Evolutionary conservation across 2,113 vertebrate species (phyloP), one percentile per base, ranked within the genome.

Genomic region (Tamias sibiricus): DNA sequence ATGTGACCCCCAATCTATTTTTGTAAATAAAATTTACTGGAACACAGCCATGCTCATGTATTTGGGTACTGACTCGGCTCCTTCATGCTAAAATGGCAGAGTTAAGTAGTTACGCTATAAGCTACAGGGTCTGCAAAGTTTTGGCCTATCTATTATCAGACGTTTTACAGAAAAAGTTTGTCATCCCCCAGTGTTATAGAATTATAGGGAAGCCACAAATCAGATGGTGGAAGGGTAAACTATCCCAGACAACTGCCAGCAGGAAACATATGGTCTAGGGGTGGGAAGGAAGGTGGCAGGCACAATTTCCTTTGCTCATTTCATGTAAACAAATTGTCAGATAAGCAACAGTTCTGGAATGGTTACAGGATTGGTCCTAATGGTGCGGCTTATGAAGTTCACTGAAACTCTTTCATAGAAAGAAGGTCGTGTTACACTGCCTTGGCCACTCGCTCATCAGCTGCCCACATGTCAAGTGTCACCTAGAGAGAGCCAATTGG

Each of bases 391-490:
- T 77, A 52, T 1, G 49, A 72, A n/a, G 54, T 88, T 84, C n/a
- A 5, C 20, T n/a, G 86, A 92, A 94, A 89, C 3, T 79, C 92
- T 89, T 64, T 80, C 80, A 87, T 66, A 35, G 26, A 96, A 96
- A 77, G 28, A 8, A 72, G 30, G 10, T 72, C 86, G 47, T n/a
- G 52, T 97, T 97, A 90, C 49, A 79, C 4, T 77, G n/a, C 75
- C 80, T 95, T 52, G 52, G 87, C 64, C 72, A 96, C 26, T n/a
- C 71, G 85, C 49, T 1, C 28, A 90, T 94, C 91, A 75, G 59
- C 37, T 95, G 47, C 54, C 32, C 59, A 57, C 81, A 64, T 40
- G 69, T 95, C 97, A 80, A 91, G 89, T 30, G 71, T 91, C 95
- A 90, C 82, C 68, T 91, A 92, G 87, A 97, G 90, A 96, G 85